Conservation (phyloP, 1,140 invertebrate genomes). For the Drosophila nebulosa region DNA sequence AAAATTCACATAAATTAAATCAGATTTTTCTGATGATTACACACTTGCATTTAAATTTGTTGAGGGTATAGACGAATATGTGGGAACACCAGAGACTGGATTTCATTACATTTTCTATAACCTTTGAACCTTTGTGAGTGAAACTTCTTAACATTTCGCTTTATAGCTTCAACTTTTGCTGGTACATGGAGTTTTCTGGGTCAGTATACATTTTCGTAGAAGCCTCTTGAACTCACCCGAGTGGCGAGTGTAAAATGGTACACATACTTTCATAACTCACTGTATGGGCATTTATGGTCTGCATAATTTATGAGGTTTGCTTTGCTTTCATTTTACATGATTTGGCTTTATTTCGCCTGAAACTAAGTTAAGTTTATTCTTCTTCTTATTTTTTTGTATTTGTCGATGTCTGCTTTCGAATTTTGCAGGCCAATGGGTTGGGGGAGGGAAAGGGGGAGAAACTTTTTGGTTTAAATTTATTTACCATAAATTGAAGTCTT, state of each 20-base stretch:
- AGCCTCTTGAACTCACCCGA: too few species aligned
- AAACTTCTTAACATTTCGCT: too few species aligned
- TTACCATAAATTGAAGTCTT: constrained; percentile 34
- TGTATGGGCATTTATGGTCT: constrained; percentile 1
- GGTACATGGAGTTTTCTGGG: too few species aligned
- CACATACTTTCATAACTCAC: neutral
- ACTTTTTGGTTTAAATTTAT: neutral
- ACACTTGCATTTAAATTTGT: neutral
- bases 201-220: too few species aligned
- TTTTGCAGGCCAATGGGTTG: too few species aligned
- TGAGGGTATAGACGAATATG: neutral
- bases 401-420: constrained; percentile 58
- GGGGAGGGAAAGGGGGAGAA: too few species aligned
- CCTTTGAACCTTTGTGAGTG: too few species aligned
- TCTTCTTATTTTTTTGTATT: constrained; percentile 1
- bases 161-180: too few species aligned
- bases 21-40: neutral
- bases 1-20: constrained; percentile 63
- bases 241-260: neutral
- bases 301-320: constrained; percentile 48
- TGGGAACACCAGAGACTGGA: too few species aligned
- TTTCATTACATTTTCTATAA: too few species aligned
- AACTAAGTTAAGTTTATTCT: constrained; percentile 8
- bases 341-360: constrained; percentile 10
- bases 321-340: constrained; percentile 28